Evolutionary conservation across 2,888 invertebrate species (phyloP).

Genomic region (Neuroscelio doddi): DNA sequence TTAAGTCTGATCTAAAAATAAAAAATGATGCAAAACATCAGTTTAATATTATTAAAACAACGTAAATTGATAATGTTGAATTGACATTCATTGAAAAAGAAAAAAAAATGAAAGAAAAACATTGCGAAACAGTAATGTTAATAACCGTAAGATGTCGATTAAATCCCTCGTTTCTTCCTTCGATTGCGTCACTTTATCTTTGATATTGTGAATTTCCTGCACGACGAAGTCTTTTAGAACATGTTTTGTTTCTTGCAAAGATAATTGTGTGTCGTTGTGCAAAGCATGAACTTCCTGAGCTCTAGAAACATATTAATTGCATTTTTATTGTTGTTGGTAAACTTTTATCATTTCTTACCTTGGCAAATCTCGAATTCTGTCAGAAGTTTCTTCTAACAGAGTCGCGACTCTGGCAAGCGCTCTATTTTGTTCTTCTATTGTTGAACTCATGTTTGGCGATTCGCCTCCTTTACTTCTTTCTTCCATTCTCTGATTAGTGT

Average conservation of each 20-base stretch:
- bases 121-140: not conserved
- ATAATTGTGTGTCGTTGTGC: constrained; percentile 78
- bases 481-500: constrained; percentile 46
- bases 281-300: constrained; percentile 74
- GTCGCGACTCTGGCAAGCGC: constrained; percentile 57
- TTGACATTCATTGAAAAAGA: not conserved
- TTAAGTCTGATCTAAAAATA: constrained; percentile 58
- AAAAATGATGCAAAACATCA: constrained; percentile 3
- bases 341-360: constrained; percentile 47
- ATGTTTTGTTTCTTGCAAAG: constrained; percentile 75
- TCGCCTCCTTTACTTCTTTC: constrained; percentile 29
- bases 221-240: constrained; percentile 67
- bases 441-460: constrained; percentile 34
- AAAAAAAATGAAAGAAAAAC: not conserved
- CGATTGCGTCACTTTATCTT: constrained; percentile 75
- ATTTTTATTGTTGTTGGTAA: not conserved
- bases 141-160: constrained; percentile 74
- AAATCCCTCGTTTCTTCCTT: constrained; percentile 76
- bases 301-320: constrained; percentile 46
- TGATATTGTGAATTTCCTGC: constrained; percentile 72
- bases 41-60: constrained; percentile 5
- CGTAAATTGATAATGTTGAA: not conserved
- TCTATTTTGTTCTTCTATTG: constrained; percentile 55
- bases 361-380: constrained; percentile 58
- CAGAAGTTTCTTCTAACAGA: constrained; percentile 56